These are phyloP conservation scores for Cyprinodon diabolis DNA, from an alignment of 2,797 vertebrate species.

Conservation along the genomic window DNA sequence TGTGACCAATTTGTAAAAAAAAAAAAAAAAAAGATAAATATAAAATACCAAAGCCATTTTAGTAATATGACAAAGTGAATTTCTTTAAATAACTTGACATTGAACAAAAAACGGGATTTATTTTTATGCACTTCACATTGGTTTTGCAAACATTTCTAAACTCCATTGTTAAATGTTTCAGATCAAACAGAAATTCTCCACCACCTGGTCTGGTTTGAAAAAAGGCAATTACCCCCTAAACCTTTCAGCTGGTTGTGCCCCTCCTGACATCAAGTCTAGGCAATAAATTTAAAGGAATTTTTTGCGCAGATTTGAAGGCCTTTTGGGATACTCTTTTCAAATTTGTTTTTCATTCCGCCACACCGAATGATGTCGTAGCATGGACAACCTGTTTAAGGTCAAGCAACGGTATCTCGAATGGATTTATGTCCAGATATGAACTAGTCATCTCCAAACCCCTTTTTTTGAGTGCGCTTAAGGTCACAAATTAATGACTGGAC, in stretches of 20 bases:
- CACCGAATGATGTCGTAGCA: not conserved
- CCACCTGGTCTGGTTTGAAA: not conserved
- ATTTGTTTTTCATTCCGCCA: not conserved
- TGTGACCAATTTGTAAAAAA: not conserved
- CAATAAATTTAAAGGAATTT: not conserved
- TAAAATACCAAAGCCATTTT: not conserved
- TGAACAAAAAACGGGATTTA: too few relatives aligned
- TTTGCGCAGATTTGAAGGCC: not conserved
- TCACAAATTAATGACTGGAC: not conserved
- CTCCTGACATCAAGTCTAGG: not conserved
- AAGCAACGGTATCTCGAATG: not conserved
- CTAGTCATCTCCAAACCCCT: not conserved
- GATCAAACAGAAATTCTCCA: not conserved
- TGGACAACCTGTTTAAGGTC: not conserved
- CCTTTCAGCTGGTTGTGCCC: not conserved
- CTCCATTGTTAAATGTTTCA: not conserved
- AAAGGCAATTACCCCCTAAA: not conserved
- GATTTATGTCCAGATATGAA: not conserved
- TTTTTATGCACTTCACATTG: not conserved
- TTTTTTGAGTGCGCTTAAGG: not conserved
- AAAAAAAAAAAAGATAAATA: too few relatives aligned
- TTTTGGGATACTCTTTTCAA: not conserved
- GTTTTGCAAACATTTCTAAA: too few relatives aligned
- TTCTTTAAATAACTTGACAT: not conserved
- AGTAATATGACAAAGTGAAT: not conserved